These are phyloP conservation scores for Alloscopus bannaensis DNA, from an alignment of 2,888 invertebrate species.

Conservation along the genomic window DNA sequence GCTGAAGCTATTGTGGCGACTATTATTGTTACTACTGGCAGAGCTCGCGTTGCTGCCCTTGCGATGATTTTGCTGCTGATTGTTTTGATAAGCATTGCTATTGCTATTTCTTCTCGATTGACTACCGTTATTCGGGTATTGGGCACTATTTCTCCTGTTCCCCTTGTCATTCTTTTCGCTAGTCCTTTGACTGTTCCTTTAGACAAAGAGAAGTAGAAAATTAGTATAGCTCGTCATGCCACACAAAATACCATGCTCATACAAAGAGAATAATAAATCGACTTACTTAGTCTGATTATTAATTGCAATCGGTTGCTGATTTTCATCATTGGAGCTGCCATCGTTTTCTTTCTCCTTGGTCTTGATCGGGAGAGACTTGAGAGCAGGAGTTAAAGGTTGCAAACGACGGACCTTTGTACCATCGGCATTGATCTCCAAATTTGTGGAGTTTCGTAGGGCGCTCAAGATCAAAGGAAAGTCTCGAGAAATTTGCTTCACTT, in stretches of 20 bases:
- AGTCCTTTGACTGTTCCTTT: too few relatives aligned
- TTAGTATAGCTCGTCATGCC: too few relatives aligned
- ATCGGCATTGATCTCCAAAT: conserved; percentile 91
- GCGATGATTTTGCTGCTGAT: conserved; percentile 26
- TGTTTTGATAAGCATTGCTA: too few relatives aligned
- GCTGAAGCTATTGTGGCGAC: conserved; percentile 69
- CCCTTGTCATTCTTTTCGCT: conserved; percentile 19
- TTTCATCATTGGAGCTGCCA: conserved; percentile 55
- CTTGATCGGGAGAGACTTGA: conserved; percentile 84
- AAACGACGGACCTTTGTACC: conserved; percentile 92
- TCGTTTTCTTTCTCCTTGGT: conserved; percentile 68
- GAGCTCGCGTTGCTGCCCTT: conserved; percentile 51
- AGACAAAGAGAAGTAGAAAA: too few relatives aligned
- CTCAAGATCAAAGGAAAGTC: conserved; percentile 96
- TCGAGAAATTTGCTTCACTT: conserved; percentile 94
- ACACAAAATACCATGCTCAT: too few relatives aligned
- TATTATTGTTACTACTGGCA: conserved; percentile 55
- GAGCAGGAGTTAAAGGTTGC: conserved; percentile 90
- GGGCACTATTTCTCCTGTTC: conserved; percentile 45
- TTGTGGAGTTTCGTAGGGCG: conserved; percentile 84
- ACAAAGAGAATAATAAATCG: too few relatives aligned
- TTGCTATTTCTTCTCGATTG: conserved; percentile 45
- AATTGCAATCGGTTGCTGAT: conserved; percentile 40
- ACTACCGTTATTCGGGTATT: conserved; percentile 21
- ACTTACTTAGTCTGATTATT: conserved; percentile 56